These are phyloP conservation scores for Latheticus oryzae DNA, from an alignment of 2,888 invertebrate species.

Conservation along the genomic window DNA sequence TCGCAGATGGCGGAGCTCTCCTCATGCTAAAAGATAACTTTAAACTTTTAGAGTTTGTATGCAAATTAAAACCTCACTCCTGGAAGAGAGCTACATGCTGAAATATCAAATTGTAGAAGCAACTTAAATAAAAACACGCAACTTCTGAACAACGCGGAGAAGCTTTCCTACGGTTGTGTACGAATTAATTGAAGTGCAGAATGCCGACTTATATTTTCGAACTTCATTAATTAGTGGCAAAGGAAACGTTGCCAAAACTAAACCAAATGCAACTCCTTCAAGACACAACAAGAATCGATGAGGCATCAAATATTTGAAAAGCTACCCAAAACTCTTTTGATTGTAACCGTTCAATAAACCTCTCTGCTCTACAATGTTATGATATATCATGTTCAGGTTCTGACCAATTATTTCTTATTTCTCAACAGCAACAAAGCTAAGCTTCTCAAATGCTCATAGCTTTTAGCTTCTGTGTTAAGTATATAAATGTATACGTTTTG, in stretches of 20 bases:
- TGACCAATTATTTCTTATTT: no score
- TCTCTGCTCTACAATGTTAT: no score
- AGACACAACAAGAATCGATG: slow-evolving; percentile 26
- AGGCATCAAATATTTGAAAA: no score
- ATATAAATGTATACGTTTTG: no score
- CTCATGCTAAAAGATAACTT: slow-evolving; percentile 52
- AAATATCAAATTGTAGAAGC: slow-evolving; percentile 56
- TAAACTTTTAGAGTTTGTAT: slow-evolving; percentile 61
- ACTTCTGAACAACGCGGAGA: slow-evolving; percentile 26
- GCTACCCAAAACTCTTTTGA: slow-evolving; percentile 1
- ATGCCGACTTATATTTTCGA: slow-evolving; percentile 41
- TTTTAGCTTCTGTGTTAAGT: no score
- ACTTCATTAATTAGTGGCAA: slow-evolving; percentile 38
- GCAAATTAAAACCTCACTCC: slow-evolving; percentile 61
- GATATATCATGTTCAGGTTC: no score
- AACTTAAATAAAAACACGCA: slow-evolving; percentile 54
- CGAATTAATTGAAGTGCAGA: slow-evolving; percentile 50
- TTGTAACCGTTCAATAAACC: no score
- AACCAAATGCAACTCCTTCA: slow-evolving; percentile 2
- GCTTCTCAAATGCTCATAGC: no score
- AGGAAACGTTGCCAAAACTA: slow-evolving; percentile 11
- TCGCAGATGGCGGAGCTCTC: slow-evolving; percentile 55
- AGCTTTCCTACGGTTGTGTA: slow-evolving; percentile 29
- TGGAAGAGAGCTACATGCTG: slow-evolving; percentile 48
- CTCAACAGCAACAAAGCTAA: no score